A percentile compares a stretch with the other conserved stretches of the same genome.
These are phyloP conservation scores for Branchipolynoe longqiensis DNA, from an alignment of 2,888 invertebrate genomes.

Conservation along the genomic window DNA sequence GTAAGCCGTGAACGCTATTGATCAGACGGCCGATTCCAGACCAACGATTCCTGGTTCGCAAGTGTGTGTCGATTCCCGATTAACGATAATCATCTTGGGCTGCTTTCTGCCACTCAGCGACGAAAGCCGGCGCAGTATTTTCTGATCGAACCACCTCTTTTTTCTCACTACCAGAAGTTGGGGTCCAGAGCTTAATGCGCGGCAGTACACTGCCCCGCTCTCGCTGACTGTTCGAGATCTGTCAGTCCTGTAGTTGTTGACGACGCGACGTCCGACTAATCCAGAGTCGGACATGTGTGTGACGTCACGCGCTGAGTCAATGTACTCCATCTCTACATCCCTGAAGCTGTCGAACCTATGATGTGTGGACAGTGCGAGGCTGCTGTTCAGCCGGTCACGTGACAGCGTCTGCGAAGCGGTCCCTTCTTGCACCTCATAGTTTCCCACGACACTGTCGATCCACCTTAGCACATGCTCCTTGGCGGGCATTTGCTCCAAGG, in stretches of 20 bases:
- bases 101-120: not conserved
- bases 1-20: slow-evolving; percentile 8
- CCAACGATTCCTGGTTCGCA: not conserved
- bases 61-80: not conserved
- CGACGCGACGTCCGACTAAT: not conserved
- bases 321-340: slow-evolving; percentile 8
- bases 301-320: slow-evolving; percentile 1
- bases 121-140: slow-evolving; percentile 11
- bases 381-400: not conserved
- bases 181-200: too few species aligned
- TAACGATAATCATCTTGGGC: slow-evolving; percentile 1
- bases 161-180: not conserved
- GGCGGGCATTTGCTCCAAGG: slow-evolving; percentile 2
- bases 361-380: not conserved
- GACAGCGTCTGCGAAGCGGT: not conserved
- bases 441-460: not conserved
- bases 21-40: slow-evolving; percentile 27
- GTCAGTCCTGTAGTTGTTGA: not conserved
- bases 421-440: not conserved
- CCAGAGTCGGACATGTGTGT: slow-evolving; percentile 1
- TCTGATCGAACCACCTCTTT: slow-evolving; percentile 9
- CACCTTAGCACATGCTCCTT: slow-evolving; percentile 5
- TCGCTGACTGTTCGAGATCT: slow-evolving; percentile 13
- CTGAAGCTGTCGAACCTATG: slow-evolving; percentile 43
- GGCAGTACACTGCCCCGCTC: too few species aligned